Evolutionary conservation across 2,113 vertebrate genomes (phyloP), one percentile per base, ranked within the genome.

Genomic region (Pelusios castaneus): DNA sequence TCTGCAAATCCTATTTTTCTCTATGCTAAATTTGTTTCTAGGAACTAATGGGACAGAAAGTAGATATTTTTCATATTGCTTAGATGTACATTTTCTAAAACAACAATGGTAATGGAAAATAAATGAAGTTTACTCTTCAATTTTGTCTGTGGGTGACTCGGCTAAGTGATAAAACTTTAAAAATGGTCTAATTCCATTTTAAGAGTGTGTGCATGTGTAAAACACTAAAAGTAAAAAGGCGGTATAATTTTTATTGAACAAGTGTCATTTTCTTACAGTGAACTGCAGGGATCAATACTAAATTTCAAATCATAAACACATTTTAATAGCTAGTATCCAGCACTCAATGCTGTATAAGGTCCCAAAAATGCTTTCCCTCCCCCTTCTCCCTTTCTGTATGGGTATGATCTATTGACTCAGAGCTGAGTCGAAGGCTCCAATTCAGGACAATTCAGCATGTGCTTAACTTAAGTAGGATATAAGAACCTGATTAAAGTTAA

Each of bases 31-130:
- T 82, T 88, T 94, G 93, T 96, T 96, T 97, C 77, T 87, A 93
- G 91, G 84, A 97, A 94, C n/a, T 84, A 97, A 94, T 96, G 92
- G 14, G 54, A 95, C 82, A 94, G 93, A 97, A 97, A 97, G 83
- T 41, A 95, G 88, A 89, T 45, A 89, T 94, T 94, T 97, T 97
- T 96, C 84, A 95, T 96, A 98, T 97, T 97, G 85, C 79, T 97
- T 97, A 97, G 93, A 95, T 87, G 91, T 92, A 88, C 91, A 86
- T 94, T 96, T 96, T 90, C 82, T 89, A 97, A 77, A 94, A 95
- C 86, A 97, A 96, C 89, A 92, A 97, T 93, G 82, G 90, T 96
- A 96, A 97, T 94, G 91, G 79, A 97, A 97, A 97, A 97, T 86
- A 97, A 97, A 97, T 95, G 45, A 88, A 97, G 94, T 98, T 97